A percentile compares a stretch with the other conserved stretches of the same genome.
These are phyloP conservation scores for Archips xylosteana DNA, from an alignment of 2,888 invertebrate species.

Conservation along the genomic window DNA sequence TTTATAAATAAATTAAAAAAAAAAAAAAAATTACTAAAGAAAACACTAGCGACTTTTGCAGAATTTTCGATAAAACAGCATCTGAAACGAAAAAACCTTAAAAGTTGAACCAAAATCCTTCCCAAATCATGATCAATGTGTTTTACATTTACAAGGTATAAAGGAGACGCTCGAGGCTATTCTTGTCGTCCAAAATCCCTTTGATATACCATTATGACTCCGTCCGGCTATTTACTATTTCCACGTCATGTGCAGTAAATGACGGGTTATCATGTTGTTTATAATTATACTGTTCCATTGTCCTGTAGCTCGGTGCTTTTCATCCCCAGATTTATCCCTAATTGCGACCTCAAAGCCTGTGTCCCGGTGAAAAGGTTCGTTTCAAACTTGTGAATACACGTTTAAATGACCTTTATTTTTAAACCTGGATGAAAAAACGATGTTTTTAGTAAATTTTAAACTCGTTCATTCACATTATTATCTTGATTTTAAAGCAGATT, in stretches of 20 bases:
- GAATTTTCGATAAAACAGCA: no score
- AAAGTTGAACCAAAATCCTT: no score
- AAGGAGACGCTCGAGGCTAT: background rate
- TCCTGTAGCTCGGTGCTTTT: background rate
- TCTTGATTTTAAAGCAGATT: no score
- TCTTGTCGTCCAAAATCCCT: background rate
- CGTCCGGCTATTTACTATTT: background rate
- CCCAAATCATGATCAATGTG: no score
- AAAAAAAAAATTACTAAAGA: no score
- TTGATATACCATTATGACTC: background rate
- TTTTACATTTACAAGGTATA: no score
- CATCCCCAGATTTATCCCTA: constrained; percentile 3
- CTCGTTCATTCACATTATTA: no score
- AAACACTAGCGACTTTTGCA: no score
- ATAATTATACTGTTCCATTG: background rate
- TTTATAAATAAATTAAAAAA: no score
- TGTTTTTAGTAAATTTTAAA: no score
- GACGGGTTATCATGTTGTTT: background rate
- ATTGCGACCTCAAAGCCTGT: background rate
- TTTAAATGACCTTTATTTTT: background rate
- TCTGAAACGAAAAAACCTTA: no score
- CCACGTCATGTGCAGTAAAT: constrained; percentile 5
- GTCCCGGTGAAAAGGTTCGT: background rate
- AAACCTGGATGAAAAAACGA: background rate
- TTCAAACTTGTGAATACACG: background rate